phyloP scores from a whole-genome alignment of 1,140 invertebrate species.

The Aphelenchoides avenae region DNA sequence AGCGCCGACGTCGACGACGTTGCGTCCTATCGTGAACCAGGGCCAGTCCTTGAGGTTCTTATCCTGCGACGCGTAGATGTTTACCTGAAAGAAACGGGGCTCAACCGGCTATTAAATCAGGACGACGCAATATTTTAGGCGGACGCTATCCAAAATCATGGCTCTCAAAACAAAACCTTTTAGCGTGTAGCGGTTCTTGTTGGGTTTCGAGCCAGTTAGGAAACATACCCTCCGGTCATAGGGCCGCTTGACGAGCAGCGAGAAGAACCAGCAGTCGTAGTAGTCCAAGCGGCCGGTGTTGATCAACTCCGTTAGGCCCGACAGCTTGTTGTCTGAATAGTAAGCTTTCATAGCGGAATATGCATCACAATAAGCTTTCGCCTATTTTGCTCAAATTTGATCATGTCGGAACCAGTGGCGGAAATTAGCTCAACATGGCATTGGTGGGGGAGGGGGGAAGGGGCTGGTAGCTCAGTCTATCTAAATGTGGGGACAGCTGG shows the following conservation, averaged over 20 bases:
- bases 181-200: too few species aligned
- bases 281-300: conserved; percentile 44
- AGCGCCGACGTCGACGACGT: conserved; percentile 47
- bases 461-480: too few species aligned
- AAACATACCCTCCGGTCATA: conserved; percentile 38
- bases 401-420: too few species aligned
- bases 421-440: too few species aligned
- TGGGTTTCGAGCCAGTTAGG: too few species aligned
- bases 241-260: conserved; percentile 30
- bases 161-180: background rate
- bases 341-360: too few species aligned
- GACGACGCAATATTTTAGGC: too few species aligned
- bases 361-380: too few species aligned
- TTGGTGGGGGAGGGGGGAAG: too few species aligned
- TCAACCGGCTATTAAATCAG: too few species aligned
- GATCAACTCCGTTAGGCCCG: conserved; percentile 28
- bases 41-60: conserved; percentile 43
- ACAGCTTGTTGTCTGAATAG: conserved; percentile 22
- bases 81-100: conserved; percentile 33
- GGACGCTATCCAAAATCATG: background rate
- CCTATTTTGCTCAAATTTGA: too few species aligned
- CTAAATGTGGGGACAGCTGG: too few species aligned
- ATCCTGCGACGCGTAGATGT: conserved; percentile 41
- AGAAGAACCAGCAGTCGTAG: conserved; percentile 47
- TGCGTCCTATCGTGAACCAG: conserved; percentile 33